Conservation (phyloP, 2,888 invertebrate genomes). For the Clepsis dumicolana region DNA sequence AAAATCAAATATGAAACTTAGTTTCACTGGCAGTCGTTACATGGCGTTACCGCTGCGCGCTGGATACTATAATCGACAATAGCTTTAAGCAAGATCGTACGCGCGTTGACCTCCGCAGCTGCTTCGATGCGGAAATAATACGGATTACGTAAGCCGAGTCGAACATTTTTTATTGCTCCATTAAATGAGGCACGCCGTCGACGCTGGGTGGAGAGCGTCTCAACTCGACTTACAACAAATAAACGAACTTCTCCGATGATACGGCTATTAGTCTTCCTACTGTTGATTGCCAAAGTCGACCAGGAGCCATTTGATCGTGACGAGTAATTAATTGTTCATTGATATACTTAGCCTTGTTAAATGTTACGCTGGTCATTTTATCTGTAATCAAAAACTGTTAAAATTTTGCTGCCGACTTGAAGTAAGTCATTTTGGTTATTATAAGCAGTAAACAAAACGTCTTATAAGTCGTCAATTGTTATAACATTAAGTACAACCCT, state of each 20-base stretch:
- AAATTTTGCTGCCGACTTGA: not conserved
- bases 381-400: constrained; percentile 1
- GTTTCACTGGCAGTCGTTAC: not conserved
- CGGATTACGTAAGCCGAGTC: constrained; percentile 83
- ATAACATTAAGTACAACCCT: constrained; percentile 51
- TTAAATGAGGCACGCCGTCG: constrained; percentile 83
- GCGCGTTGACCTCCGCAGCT: constrained; percentile 73
- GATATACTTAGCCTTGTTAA: constrained; percentile 10
- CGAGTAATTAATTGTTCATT: constrained; percentile 43
- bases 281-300: constrained; percentile 69
- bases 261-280: constrained; percentile 68
- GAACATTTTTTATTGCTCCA: constrained; percentile 85
- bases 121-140: constrained; percentile 83
- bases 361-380: not conserved
- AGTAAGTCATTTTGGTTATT: not conserved
- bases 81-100: constrained; percentile 61
- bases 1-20: not conserved
- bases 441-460: not conserved
- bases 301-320: constrained; percentile 60
- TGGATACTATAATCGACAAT: constrained; percentile 38
- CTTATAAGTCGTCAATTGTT: constrained; percentile 57
- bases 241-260: constrained; percentile 71
- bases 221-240: constrained; percentile 61
- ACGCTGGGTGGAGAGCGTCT: constrained; percentile 77
- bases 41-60: not conserved